Evolutionary conservation across 64 coral and sea anemone species (phyloP), one percentile per base, ranked within the genome.

Genomic region (Montipora sp.): DNA sequence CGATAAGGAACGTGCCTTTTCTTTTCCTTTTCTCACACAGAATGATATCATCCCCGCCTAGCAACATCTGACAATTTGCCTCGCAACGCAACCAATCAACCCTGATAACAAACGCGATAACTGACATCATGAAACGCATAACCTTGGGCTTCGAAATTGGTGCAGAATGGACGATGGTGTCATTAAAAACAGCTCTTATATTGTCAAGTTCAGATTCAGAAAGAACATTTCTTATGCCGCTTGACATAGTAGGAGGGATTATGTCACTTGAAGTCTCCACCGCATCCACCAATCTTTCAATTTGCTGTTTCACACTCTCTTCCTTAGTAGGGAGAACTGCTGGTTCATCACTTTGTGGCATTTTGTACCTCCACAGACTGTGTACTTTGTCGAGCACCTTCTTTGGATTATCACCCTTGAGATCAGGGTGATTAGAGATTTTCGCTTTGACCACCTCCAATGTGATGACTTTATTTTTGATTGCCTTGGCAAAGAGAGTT

Each of bases 401-500:
- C 47, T 79, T 50, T 27, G 23, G 23, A 75, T 75, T 75, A 27
- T 12, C 23, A 44, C 11, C 23, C 73, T 43, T 75, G 23, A 75
- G 73, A 12, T 27, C 45, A 46, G 73, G 73, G 45, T 75, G 36
- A 46, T 75, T 13, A 44, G 23, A 43, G 23, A 75, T 75, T 75
- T 75, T 75, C 9, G 23, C 45, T 46, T 46, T 75, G 73, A 75
- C 73, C 23, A 75, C 73, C 45, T 75, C 73, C 45, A 75, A 44
- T 46, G 73, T 75, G 36, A 75, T 79, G 20, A 48, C 19, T n/a
- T 47, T 48, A 47, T 79, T 50, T 48, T 79, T 51, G 19, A 79
- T 79, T 19, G 47, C 77, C 43, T 79, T 36, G 19, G 77, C 45
- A 79, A 79, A 79, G 16, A 79, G 77, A 47, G 47, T 49, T 48